These are phyloP conservation scores for Kuschelorhynchus macadamiae DNA, from an alignment of 2,888 invertebrate species.

Conservation along the genomic window DNA sequence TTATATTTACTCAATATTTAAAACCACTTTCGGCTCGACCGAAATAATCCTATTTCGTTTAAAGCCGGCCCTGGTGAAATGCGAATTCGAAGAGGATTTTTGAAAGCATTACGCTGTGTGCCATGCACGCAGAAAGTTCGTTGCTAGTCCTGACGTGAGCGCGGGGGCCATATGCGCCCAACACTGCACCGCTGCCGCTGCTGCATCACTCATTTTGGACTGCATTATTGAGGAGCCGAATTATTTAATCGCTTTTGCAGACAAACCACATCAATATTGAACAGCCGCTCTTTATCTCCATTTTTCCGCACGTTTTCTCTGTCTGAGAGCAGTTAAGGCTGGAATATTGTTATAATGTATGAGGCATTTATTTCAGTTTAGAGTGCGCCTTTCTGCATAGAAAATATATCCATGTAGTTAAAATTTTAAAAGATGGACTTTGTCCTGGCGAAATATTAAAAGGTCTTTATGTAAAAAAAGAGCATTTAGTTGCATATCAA, in stretches of 20 bases:
- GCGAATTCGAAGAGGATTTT: constrained; percentile 38
- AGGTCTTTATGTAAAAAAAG: too few species aligned
- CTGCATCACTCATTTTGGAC: constrained; percentile 58
- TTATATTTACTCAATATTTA: too few species aligned
- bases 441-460: too few species aligned
- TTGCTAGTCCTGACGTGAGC: constrained; percentile 51
- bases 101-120: constrained; percentile 34
- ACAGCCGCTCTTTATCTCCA: constrained; percentile 39
- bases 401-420: too few species aligned
- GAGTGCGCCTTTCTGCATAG: too few species aligned
- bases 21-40: too few species aligned
- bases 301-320: constrained; percentile 15
- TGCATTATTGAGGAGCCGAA: constrained; percentile 66
- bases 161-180: constrained; percentile 53
- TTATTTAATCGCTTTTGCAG: constrained; percentile 67
- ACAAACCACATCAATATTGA: constrained; percentile 65
- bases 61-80: constrained; percentile 14
- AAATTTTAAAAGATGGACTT: too few species aligned
- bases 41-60: too few species aligned
- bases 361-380: too few species aligned
- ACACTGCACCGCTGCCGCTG: constrained; percentile 26
- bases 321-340: neutral
- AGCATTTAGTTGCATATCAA: too few species aligned
- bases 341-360: too few species aligned
- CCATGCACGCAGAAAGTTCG: constrained; percentile 41